These are phyloP conservation scores for Malthinus seriepunctatus DNA, from an alignment of 2,888 invertebrate species.

Conservation along the genomic window DNA sequence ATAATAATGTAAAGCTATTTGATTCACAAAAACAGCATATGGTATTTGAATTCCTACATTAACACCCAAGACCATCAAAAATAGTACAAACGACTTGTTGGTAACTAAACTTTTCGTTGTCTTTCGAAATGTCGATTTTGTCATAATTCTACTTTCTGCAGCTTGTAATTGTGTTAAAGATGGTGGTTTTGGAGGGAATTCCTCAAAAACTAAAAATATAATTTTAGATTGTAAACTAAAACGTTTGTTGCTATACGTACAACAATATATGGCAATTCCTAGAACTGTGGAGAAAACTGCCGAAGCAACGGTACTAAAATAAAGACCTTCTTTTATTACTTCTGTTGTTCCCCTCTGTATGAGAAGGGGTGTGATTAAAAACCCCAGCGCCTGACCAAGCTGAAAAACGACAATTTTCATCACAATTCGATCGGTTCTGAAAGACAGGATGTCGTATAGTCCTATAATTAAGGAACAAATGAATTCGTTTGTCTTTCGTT, in stretches of 20 bases:
- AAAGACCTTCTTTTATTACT: background rate
- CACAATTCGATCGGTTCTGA: no score
- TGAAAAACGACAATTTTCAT: background rate
- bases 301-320: background rate
- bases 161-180: constrained; percentile 74
- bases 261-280: background rate
- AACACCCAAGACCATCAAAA: constrained; percentile 88
- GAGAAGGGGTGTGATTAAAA: background rate
- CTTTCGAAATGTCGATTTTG: constrained; percentile 44
- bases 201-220: constrained; percentile 1
- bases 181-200: background rate
- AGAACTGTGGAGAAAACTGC: background rate
- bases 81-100: constrained; percentile 79
- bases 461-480: no score
- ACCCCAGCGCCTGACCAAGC: background rate
- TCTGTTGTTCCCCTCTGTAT: background rate
- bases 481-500: no score
- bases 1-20: constrained; percentile 82
- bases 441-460: no score
- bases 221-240: no score
- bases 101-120: constrained; percentile 76
- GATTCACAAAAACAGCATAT: constrained; percentile 94
- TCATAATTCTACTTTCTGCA: constrained; percentile 61
- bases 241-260: background rate
- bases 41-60: constrained; percentile 95